Evolutionary conservation across 1,140 invertebrate species (phyloP), one percentile per base, ranked within the genome.

Genomic region (Drosophila kikkawai): DNA sequence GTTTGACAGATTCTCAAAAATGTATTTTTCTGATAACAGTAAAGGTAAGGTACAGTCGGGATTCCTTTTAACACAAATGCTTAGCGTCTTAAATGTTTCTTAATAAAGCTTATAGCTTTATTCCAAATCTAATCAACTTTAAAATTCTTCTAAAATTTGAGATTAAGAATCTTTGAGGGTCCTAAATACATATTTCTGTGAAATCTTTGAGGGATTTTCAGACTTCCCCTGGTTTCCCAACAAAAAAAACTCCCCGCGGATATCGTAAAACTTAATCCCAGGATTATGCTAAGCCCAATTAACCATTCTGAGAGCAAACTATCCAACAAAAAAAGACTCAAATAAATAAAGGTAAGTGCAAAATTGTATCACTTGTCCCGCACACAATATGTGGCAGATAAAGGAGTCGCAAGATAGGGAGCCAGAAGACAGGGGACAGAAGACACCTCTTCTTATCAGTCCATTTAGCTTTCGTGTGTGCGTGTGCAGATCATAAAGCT

Each of bases 401-500:
- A 66, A 37, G 65, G 34, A 67, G 64, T 19, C 22, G 9, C 17
- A 6, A 15, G 36, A 68, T 63, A 66, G 44, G 63, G 12, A 36
- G 64, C 26, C 34, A 34, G 12, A 47, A 34, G 65, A 22, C 37
- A n/a, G 17, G 17, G 22, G 32, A 55, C 44, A 17, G 61, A 12
- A 59, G 53, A 60, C 53, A 59, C 53, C 53, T 56, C 36, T 56
- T 7, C 70, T 70, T 74, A 74, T 74, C 45, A 42, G 53, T 22
- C 42, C 45, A n/a, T 37, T 61, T 61, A 34, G 44, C 15, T 36
- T 70, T 58, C 15, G 39, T 75, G 51, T 75, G 59, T 79, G 67
- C 64, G 76, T 86, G 73, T 78, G 82, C 50, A 48, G 63, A 86
- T 80, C 80, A 50, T 79, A 75, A 86, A 79, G 51, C 41, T 44